phyloP scores from a whole-genome alignment of 64 coral and sea anemone genomes.

The Montipora efflorescens region DNA sequence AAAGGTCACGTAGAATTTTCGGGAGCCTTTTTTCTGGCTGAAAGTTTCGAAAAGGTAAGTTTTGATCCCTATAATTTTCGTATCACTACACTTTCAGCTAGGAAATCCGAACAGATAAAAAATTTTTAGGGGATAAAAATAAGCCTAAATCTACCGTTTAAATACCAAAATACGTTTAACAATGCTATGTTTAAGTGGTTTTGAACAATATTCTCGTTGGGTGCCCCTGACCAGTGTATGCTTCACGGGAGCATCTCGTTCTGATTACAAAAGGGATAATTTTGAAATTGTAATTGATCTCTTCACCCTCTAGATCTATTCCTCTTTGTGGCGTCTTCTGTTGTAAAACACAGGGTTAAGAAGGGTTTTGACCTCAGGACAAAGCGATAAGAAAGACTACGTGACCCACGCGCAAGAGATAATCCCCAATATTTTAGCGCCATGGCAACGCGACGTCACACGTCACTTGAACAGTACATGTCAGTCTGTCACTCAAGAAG shows the following conservation, averaged over 20 bases:
- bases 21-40: too few relatives aligned
- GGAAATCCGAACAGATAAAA: too few relatives aligned
- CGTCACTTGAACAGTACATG: too few relatives aligned
- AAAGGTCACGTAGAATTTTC: too few relatives aligned
- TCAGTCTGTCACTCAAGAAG: too few relatives aligned
- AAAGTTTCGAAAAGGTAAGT: too few relatives aligned
- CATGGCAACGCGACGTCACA: not conserved
- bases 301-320: not conserved
- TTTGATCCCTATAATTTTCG: too few relatives aligned
- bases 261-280: not conserved
- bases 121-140: not conserved
- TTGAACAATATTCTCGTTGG: too few relatives aligned
- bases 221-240: too few relatives aligned
- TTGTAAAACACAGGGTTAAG: not conserved
- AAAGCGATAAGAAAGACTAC: not conserved
- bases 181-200: not conserved
- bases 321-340: not conserved
- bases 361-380: not conserved
- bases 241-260: not conserved
- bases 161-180: not conserved
- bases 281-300: not conserved
- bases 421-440: too few relatives aligned
- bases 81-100: too few relatives aligned
- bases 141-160: not conserved
- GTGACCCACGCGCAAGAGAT: too few relatives aligned